These are phyloP conservation scores for Podocnemis expansa DNA, from an alignment of 2,113 vertebrate genomes.

Conservation along the genomic window DNA sequence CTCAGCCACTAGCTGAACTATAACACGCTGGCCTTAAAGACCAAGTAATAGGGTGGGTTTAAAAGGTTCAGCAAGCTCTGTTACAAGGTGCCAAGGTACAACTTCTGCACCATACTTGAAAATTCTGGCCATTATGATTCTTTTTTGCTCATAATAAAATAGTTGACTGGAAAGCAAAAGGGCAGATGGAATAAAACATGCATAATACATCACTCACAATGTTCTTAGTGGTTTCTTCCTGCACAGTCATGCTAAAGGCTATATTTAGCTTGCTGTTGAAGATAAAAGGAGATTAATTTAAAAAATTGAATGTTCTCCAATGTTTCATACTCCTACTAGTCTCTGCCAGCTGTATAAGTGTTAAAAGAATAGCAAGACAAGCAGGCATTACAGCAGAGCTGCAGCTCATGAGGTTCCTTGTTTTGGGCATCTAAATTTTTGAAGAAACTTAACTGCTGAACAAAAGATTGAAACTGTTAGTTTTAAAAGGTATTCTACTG, in stretches of 20 bases:
- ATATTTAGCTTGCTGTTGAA: slow-evolving; percentile 26
- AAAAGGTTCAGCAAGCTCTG: not conserved
- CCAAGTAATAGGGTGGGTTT: not conserved
- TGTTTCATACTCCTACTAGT: slow-evolving; percentile 33
- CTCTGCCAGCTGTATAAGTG: slow-evolving; percentile 46
- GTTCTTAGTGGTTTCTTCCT: not conserved
- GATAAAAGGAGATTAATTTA: slow-evolving; percentile 27
- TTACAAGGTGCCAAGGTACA: not conserved
- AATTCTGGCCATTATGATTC: not conserved
- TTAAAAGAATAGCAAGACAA: not conserved
- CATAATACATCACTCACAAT: not conserved
- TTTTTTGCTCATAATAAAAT: not conserved
- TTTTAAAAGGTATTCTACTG: not conserved
- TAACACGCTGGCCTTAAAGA: not conserved
- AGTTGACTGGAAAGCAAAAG: not conserved
- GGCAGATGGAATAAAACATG: not conserved
- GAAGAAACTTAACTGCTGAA: not conserved
- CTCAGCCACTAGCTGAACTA: not conserved
- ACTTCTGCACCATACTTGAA: not conserved
- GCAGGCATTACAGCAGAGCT: not conserved
- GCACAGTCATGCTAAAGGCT: not conserved
- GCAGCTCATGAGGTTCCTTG: not conserved
- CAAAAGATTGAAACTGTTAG: not conserved
- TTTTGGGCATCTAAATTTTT: slow-evolving; percentile 9
- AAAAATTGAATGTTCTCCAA: slow-evolving; percentile 14